Conservation (phyloP, 2,888 invertebrate genomes). For the Cephus spinipes region DNA sequence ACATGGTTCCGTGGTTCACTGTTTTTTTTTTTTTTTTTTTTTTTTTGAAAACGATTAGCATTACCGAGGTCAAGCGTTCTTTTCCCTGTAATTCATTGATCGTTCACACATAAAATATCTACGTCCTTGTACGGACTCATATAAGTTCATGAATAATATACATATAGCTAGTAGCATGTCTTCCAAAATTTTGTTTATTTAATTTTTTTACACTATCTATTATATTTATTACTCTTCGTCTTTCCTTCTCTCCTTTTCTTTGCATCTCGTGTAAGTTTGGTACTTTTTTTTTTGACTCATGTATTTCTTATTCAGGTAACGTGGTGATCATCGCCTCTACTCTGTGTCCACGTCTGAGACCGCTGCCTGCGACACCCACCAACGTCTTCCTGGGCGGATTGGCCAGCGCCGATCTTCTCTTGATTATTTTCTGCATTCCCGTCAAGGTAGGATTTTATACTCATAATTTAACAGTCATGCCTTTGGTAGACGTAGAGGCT, state of each 20-base stretch:
- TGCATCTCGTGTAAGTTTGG: too few species aligned
- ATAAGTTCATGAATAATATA: background rate
- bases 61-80: background rate
- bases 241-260: too few species aligned
- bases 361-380: slow-evolving; percentile 66
- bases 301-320: slow-evolving; percentile 45
- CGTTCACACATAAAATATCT: background rate
- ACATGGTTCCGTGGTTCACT: background rate
- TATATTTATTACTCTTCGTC: too few species aligned
- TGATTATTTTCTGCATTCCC: slow-evolving; percentile 78
- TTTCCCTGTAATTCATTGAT: background rate
- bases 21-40: background rate
- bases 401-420: slow-evolving; percentile 76
- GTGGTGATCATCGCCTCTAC: slow-evolving; percentile 69
- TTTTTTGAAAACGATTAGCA: background rate
- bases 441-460: slow-evolving; percentile 71
- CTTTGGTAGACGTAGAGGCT: too few species aligned
- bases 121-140: background rate
- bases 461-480: too few species aligned
- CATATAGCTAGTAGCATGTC: too few species aligned
- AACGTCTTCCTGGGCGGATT: slow-evolving; percentile 78
- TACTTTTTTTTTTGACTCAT: too few species aligned
- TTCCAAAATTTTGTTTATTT: too few species aligned
- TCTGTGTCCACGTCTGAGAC: slow-evolving; percentile 62
- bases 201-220: too few species aligned